Percentiles rank a stretch among this genome's conserved stretches.
phyloP scores from a whole-genome alignment of 2,888 invertebrate species.

The Meliscaeva auricollis region DNA sequence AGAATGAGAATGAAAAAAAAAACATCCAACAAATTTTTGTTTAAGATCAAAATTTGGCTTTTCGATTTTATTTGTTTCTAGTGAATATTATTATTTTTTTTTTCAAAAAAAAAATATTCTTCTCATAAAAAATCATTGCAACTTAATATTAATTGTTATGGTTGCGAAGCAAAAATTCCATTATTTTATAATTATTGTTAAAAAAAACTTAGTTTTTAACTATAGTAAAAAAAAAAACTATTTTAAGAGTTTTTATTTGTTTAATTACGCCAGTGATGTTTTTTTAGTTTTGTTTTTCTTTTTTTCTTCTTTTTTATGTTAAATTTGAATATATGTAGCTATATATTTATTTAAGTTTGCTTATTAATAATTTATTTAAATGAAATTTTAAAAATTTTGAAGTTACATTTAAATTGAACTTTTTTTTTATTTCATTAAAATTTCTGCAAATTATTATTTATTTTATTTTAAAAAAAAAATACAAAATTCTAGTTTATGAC shows the following conservation, averaged over 20 bases:
- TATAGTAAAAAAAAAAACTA: conserved; percentile 2
- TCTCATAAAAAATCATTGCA: conserved; percentile 64
- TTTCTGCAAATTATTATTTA: neutral
- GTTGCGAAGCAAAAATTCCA: conserved; percentile 53
- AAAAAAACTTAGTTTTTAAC: conserved; percentile 20
- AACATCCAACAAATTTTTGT: conserved; percentile 57
- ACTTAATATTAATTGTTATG: conserved; percentile 67
- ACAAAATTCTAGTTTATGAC: neutral
- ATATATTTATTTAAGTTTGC: conserved; percentile 35
- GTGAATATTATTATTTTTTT: conserved; percentile 8
- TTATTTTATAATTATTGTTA: conserved; percentile 30
- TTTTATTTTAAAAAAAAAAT: neutral
- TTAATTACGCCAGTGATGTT: conserved; percentile 19
- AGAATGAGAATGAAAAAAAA: conserved; percentile 30
- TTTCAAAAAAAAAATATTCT: neutral
- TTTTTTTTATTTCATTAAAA: conserved; percentile 11
- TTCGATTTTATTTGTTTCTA: conserved; percentile 12
- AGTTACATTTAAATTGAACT: neutral
- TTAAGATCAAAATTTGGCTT: conserved; percentile 55
- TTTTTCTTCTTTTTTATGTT: conserved; percentile 13
- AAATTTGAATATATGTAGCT: conserved; percentile 21
- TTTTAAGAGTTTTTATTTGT: conserved; percentile 11
- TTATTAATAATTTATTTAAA: conserved; percentile 48
- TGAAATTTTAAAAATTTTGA: neutral
- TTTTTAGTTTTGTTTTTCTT: conserved; percentile 14